A percentile compares a stretch with the other conserved stretches of the same genome.
phyloP scores from a whole-genome alignment of 2,888 invertebrate genomes.

The Homarus gammarus region DNA sequence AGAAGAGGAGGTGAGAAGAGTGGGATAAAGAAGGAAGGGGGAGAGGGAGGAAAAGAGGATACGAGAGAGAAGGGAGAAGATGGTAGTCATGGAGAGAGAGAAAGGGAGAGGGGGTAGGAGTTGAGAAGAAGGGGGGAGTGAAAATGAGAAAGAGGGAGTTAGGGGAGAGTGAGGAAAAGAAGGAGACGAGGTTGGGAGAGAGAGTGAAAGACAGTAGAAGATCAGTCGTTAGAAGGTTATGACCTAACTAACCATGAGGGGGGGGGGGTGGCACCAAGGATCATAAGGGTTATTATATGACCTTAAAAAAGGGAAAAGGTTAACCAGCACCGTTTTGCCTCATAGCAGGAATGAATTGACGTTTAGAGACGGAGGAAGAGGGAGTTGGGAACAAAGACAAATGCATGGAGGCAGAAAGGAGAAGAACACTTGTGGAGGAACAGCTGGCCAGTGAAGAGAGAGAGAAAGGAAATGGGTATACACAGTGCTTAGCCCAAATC shows the following conservation, averaged over 20 bases:
- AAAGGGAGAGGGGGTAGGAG: too few relatives aligned
- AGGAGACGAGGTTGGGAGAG: background rate
- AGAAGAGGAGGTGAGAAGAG: background rate
- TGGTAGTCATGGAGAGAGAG: too few relatives aligned
- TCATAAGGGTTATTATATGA: too few relatives aligned
- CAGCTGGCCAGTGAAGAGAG: background rate
- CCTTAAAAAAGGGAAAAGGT: too few relatives aligned
- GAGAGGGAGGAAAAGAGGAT: background rate
- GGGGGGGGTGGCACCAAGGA: too few relatives aligned
- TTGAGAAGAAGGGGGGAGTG: too few relatives aligned
- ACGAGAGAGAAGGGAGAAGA: background rate
- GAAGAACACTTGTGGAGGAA: background rate
- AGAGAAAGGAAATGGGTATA: background rate
- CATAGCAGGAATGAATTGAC: background rate
- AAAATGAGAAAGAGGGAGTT: too few relatives aligned
- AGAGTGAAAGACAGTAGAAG: background rate
- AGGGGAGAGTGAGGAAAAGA: background rate
- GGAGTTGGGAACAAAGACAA: slow-evolving; percentile 28
- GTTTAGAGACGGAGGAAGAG: slow-evolving; percentile 34
- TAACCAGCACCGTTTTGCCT: background rate
- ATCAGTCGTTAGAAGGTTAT: too few relatives aligned
- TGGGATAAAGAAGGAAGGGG: background rate
- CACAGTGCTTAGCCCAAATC: background rate
- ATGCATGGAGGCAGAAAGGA: slow-evolving; percentile 4
- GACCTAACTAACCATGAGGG: too few relatives aligned